phyloP scores from a whole-genome alignment of 2,888 invertebrate genomes.

The Horisme vitalbata region DNA sequence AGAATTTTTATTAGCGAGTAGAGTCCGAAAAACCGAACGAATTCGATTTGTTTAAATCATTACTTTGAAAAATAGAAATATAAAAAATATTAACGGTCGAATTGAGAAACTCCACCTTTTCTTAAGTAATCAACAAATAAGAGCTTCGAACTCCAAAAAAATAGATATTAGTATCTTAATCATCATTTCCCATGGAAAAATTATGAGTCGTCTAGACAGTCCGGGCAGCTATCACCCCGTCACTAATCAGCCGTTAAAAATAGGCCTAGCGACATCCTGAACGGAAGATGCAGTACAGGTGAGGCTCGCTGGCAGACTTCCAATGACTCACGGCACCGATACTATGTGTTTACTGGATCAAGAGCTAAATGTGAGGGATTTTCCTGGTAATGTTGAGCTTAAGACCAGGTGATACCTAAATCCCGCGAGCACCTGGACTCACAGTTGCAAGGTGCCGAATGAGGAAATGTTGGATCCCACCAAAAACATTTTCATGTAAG shows the following conservation, averaged over 20 bases:
- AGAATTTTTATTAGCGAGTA: no score
- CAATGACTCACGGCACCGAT: slow-evolving; percentile 54
- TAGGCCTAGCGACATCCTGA: slow-evolving; percentile 66
- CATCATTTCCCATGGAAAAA: slow-evolving; percentile 4
- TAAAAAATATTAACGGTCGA: no score
- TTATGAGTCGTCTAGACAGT: slow-evolving; percentile 16
- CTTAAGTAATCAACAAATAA: no score
- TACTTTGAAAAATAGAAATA: no score
- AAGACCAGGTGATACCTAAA: slow-evolving; percentile 17
- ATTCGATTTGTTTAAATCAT: no score
- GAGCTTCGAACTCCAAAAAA: no score
- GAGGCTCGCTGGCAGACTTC: slow-evolving; percentile 60
- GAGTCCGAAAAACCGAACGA: no score
- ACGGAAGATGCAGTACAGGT: slow-evolving; percentile 71
- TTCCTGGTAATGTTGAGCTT: slow-evolving; percentile 18
- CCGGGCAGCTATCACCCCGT: slow-evolving; percentile 38
- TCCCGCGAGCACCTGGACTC: background rate
- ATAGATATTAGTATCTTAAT: no score
- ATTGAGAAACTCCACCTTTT: no score
- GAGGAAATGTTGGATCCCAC: no score
- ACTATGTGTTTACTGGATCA: slow-evolving; percentile 16
- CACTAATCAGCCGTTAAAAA: slow-evolving; percentile 63
- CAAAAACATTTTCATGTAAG: no score
- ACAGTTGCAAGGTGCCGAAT: no score
- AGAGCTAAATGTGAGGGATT: slow-evolving; percentile 19